These are phyloP conservation scores for Daubentonia madagascariensis DNA, from an alignment of 2,113 vertebrate species.

Conservation along the genomic window DNA sequence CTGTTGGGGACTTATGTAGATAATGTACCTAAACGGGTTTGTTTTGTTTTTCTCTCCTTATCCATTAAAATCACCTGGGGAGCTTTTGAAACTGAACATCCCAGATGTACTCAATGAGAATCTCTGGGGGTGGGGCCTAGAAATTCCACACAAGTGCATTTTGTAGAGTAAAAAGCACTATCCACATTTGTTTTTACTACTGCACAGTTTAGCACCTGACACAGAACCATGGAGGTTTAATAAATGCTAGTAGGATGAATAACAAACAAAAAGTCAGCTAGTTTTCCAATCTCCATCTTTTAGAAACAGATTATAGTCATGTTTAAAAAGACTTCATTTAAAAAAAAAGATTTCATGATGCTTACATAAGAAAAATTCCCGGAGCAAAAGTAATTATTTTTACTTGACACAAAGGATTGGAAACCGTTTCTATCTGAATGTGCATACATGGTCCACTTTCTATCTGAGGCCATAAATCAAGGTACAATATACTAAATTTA, in stretches of 20 bases:
- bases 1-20: neutral
- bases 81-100: neutral
- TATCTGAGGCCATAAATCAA: slow-evolving; percentile 56
- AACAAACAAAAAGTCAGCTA: neutral
- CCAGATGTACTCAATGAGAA: neutral
- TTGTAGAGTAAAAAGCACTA: neutral
- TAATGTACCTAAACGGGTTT: neutral
- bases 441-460: neutral
- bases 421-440: slow-evolving; percentile 9
- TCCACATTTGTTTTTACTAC: neutral
- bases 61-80: neutral
- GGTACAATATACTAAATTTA: slow-evolving; percentile 51
- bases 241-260: neutral
- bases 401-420: neutral
- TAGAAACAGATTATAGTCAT: neutral
- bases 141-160: neutral
- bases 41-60: slow-evolving; percentile 22
- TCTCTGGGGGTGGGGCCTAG: neutral
- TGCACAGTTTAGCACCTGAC: neutral
- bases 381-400: neutral
- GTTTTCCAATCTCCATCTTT: neutral
- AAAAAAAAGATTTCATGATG: neutral
- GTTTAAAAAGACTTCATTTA: neutral
- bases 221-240: neutral
- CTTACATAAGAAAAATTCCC: slow-evolving; percentile 27